Evolutionary conservation across 2,888 invertebrate species (phyloP).

Genomic region (Xanthorhoe designata): DNA sequence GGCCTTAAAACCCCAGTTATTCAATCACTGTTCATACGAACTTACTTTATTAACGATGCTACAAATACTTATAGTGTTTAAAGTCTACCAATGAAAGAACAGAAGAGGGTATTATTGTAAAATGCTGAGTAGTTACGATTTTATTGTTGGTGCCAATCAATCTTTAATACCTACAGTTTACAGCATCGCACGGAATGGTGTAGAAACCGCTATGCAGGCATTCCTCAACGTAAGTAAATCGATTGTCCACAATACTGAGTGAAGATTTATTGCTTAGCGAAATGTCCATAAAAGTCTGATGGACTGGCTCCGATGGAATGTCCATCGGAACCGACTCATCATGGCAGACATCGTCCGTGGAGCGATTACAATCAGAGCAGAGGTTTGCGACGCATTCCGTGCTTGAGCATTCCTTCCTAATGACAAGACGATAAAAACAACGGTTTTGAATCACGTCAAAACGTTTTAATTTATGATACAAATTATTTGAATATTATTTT

Average conservation of each 20-base stretch:
- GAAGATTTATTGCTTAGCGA: slow-evolving; percentile 45
- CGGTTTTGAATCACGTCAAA: not conserved
- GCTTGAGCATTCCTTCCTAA: slow-evolving; percentile 45
- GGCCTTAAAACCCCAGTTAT: too few species aligned
- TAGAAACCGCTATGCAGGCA: slow-evolving; percentile 41
- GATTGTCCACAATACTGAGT: slow-evolving; percentile 39
- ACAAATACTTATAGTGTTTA: too few species aligned
- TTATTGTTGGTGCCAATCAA: not conserved
- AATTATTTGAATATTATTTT: not conserved
- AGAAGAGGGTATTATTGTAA: not conserved
- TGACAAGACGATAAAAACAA: slow-evolving; percentile 34
- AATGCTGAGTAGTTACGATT: not conserved
- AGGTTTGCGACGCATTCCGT: slow-evolving; percentile 52
- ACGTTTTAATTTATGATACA: not conserved
- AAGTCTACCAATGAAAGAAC: not conserved
- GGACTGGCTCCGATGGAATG: slow-evolving; percentile 48
- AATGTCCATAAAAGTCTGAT: slow-evolving; percentile 55
- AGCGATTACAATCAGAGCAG: slow-evolving; percentile 39
- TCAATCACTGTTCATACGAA: too few species aligned
- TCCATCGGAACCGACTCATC: slow-evolving; percentile 45
- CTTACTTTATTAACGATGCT: too few species aligned
- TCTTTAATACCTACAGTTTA: slow-evolving; percentile 5
- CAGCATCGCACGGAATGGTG: slow-evolving; percentile 26
- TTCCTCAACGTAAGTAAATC: slow-evolving; percentile 45
- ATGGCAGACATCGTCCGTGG: slow-evolving; percentile 28